Evolutionary conservation across 2,888 invertebrate species (phyloP).

Genomic region (Perithous albicinctus): DNA sequence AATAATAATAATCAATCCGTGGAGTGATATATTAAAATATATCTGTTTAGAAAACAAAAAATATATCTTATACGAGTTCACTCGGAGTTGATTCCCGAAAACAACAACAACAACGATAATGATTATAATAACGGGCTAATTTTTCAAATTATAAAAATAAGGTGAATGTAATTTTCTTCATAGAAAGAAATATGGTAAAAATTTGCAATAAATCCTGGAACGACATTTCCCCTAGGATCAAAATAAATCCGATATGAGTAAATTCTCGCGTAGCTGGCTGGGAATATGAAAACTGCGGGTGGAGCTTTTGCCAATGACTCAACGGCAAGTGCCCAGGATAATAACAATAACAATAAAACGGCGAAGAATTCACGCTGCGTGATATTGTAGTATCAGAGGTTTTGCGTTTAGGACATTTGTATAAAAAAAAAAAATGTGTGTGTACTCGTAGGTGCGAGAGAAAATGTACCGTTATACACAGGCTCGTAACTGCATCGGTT

Average conservation of each 20-base stretch:
- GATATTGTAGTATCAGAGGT: slow-evolving; percentile 9
- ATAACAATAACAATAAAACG: slow-evolving; percentile 1
- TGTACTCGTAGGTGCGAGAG: slow-evolving; percentile 47
- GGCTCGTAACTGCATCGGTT: slow-evolving; percentile 64
- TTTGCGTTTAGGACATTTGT: background rate
- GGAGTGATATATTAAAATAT: too few species aligned
- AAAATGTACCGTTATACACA: slow-evolving; percentile 62
- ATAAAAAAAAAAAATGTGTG: background rate
- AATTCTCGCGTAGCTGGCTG: background rate
- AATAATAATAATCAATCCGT: too few species aligned
- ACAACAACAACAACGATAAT: background rate
- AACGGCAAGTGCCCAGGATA: background rate
- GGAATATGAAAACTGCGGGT: background rate
- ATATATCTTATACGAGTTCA: too few species aligned
- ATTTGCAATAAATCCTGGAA: background rate
- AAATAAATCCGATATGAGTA: background rate
- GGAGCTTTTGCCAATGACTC: background rate
- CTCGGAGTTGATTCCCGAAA: too few species aligned
- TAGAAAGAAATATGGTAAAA: too few species aligned
- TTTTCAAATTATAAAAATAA: too few species aligned
- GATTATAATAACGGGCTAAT: background rate
- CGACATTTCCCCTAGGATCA: background rate
- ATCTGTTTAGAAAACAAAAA: too few species aligned
- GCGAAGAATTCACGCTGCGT: background rate
- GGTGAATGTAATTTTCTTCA: too few species aligned